These are phyloP conservation scores for Alethe diademata DNA, from an alignment of 2,113 vertebrate species.

Conservation along the genomic window DNA sequence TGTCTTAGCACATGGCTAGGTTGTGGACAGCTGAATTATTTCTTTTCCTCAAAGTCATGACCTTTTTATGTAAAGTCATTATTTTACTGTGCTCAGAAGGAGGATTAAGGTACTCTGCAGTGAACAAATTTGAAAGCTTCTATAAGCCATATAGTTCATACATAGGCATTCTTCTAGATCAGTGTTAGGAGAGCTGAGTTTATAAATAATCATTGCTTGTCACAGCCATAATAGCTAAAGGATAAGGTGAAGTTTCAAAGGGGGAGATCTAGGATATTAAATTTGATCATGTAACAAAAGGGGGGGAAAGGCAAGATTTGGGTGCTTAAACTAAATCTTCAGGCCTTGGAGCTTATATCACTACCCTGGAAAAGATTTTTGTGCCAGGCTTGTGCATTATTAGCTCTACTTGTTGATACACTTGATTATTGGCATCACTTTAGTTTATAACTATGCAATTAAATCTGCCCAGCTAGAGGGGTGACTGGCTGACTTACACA, in stretches of 20 bases:
- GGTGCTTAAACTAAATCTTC: neutral
- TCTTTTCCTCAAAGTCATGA: neutral
- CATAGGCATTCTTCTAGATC: neutral
- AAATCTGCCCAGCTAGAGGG: neutral
- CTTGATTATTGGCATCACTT: neutral
- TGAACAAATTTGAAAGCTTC: neutral
- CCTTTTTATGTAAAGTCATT: neutral
- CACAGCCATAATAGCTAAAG: neutral
- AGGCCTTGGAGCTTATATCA: neutral
- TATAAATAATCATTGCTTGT: neutral
- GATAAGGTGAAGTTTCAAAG: neutral
- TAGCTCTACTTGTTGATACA: neutral
- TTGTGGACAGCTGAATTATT: neutral
- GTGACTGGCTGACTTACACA: neutral
- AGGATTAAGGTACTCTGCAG: neutral
- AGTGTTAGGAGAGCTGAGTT: neutral
- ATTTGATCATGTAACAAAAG: neutral
- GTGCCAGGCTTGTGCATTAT: neutral
- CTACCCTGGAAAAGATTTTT: neutral
- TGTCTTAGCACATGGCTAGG: neutral
- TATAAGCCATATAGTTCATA: neutral
- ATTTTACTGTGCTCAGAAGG: neutral
- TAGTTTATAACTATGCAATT: neutral
- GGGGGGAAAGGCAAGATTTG: neutral
- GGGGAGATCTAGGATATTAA: neutral